Evolutionary conservation across 2,797 vertebrate species (phyloP).

Genomic region (Pipistrellus pipistrellus): DNA sequence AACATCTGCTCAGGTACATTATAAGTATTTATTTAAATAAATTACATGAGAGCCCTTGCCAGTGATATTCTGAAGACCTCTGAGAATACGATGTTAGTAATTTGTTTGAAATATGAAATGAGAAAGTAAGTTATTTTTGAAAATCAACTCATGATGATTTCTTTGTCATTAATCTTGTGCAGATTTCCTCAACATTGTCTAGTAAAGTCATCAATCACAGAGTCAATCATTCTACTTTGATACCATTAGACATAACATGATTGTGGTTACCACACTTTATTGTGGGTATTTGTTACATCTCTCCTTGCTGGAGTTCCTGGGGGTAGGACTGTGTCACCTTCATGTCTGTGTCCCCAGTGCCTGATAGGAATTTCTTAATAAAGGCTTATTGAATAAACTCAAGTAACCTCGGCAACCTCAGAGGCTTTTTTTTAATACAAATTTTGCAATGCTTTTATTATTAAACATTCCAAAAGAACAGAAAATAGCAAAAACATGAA

Average conservation of each 20-base stretch:
- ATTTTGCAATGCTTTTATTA: neutral
- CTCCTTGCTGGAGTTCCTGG: neutral
- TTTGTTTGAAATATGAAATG: conserved; percentile 26
- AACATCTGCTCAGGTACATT: neutral
- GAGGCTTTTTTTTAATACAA: neutral
- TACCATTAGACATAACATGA: neutral
- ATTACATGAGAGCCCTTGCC: neutral
- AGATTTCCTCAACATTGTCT: neutral
- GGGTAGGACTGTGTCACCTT: neutral
- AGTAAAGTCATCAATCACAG: neutral
- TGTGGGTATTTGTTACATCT: neutral
- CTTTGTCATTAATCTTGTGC: neutral
- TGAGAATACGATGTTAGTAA: neutral
- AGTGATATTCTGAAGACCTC: neutral
- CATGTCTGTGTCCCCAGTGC: neutral
- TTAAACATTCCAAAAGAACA: neutral
- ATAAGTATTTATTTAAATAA: conserved; percentile 16
- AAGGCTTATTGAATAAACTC: neutral
- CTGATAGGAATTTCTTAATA: neutral
- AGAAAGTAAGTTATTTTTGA: neutral
- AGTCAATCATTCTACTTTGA: neutral
- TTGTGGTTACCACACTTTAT: neutral
- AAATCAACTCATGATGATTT: neutral
- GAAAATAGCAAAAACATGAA: neutral
- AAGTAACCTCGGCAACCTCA: neutral